Evolutionary conservation across 2,888 invertebrate genomes (phyloP), one percentile per base, ranked within the genome.

Genomic region (Leptarthrus brevirostris): DNA sequence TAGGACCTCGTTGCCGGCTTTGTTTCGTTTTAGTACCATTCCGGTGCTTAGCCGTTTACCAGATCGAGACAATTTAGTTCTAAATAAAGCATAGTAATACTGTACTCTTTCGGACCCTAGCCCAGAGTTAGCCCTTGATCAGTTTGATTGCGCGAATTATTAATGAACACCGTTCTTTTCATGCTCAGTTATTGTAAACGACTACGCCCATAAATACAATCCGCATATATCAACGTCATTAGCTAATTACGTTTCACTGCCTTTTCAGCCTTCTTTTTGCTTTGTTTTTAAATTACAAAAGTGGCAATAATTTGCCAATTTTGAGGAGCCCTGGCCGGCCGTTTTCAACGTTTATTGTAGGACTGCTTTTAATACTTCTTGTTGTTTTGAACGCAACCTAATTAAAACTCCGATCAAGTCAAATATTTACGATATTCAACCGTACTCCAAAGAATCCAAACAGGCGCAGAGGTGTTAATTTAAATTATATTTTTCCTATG

Each of bases 221-320:
- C 75, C 75, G 74, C 76, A 76, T 78, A 77, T 78, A 78, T 77
- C 78, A 78, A 78, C 74, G 78, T 78, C 78, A 76, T 78, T 77
- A 76, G 76, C 76, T 78, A 78, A 78, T 78, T 78, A 78, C 78
- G 69, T 56, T 54, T 56, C 20, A 44, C 44, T 54, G 36, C 53
- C 24, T 24, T 54, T 56, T 44, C 34, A 14, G 52, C 10, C 24
- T 34, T 26, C 10, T 16, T 58, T 12, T n/a, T 44, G 20, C n/a
- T 14, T 26, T 53, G 18, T 34, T 49, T 10, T 72, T 30, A 16
- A 49, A 20, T 34, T 58, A 6, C 61, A 20, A 58, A 40, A 18
- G 12, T 47, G 24, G 40, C 47, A 58, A 58, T 56, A 47, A 72
- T 58, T 58, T 22, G 40, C 56, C 30, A 72, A 47, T 72, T 58